Base-by-base conservation (phyloP, 2,888 invertebrate species). In the Empis stercorea region DNA sequence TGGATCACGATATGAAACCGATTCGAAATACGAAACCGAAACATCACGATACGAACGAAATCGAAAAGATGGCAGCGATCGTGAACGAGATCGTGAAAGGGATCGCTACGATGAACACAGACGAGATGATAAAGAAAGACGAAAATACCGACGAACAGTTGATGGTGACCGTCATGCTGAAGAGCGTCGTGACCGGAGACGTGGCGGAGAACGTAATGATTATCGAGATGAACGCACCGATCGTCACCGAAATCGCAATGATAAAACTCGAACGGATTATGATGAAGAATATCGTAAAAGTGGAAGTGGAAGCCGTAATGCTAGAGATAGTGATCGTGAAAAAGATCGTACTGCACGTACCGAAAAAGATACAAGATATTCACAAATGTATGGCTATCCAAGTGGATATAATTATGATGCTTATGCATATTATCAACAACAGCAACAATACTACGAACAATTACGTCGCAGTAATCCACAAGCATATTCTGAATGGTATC, bases 401-500 rank as follows among this genome's bases (percentile, higher is more conserved):
- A 14, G 45, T 48, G 47, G 55, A 43, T 62, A 60, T 49, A 62
- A 66, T 14, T 75, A 73, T 52, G 78, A 79, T 65, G 74, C 76
- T 47, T 79, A 78, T 65, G 75, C 78, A 42, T 70, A 70, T 51
- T 72, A 72, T 54, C 68, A 71, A 48, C 69, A 71, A 51, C 76
- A 78, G 56, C 69, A 70, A 48, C 77, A 80, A 60, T 87, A 86
- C 71, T 81, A 84, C 63, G 84, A 85, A 68, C 84, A 83, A 63
- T 72, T 88, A 64, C 77, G 86, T 5, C 74, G 79, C 49, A 79
- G 78, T 42, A 81, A 88, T 74, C 87, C 88, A 17, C 80, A 80
- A 58, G 83, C 82, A 20, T 88, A 88, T 70, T 75, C 83, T 53
- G 80, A 79, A 60, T 78, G 84, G 75, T 88, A 87, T 71, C 75